A percentile compares a stretch with the other conserved stretches of the same genome.
Evolutionary conservation across 2,797 vertebrate genomes (phyloP).

Genomic region (Psittacula derbiana): DNA sequence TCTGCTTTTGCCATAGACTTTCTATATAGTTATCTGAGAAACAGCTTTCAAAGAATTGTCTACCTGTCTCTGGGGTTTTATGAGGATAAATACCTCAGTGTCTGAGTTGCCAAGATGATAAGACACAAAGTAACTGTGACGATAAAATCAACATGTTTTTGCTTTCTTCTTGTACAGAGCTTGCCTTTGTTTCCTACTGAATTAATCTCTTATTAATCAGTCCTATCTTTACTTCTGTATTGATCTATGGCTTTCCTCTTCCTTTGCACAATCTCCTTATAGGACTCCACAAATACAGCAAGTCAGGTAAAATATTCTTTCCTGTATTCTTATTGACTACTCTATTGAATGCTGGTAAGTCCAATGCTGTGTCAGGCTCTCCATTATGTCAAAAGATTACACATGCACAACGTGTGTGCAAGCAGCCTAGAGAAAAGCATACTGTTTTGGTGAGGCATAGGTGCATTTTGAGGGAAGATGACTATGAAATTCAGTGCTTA

Average conservation of each 20-base stretch:
- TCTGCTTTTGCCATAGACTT: neutral
- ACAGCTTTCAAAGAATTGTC: neutral
- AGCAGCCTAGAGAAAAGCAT: neutral
- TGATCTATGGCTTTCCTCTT: neutral
- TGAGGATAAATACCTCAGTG: neutral
- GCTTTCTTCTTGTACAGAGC: neutral
- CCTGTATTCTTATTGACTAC: neutral
- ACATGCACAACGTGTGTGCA: neutral
- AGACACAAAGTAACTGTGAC: neutral
- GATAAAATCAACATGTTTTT: neutral
- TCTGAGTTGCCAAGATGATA: neutral
- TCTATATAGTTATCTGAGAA: neutral
- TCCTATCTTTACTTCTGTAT: neutral
- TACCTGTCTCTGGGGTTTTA: neutral
- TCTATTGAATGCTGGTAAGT: neutral
- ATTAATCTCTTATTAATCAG: neutral
- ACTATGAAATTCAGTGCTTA: neutral
- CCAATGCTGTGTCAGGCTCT: neutral
- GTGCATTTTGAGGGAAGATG: neutral
- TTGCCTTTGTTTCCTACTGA: neutral
- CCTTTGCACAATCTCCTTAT: neutral
- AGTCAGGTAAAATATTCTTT: neutral
- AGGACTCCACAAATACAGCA: neutral
- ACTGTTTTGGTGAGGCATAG: neutral
- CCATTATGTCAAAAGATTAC: neutral